These are phyloP conservation scores for Pelagia noctiluca DNA, from an alignment of 30 jellyfish, hydroid and myxozoan genomes.

Conservation along the genomic window DNA sequence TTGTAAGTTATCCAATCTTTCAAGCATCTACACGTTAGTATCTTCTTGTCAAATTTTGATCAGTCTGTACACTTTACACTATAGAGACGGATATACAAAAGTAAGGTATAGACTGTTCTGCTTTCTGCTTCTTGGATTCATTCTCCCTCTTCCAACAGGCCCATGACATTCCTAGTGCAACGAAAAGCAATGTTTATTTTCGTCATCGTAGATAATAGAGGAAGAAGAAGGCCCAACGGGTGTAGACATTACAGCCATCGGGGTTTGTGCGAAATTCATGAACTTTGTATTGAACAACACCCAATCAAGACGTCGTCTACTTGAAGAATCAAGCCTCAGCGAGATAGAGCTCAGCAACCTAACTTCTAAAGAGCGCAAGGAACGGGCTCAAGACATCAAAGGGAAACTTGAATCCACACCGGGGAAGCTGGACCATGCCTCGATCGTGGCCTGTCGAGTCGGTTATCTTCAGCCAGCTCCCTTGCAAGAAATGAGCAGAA, in stretches of 20 bases:
- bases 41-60: too few relatives aligned
- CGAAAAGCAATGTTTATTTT: too few relatives aligned
- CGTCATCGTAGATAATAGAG: slow-evolving; percentile 44
- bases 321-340: slow-evolving; percentile 53
- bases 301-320: slow-evolving; percentile 56
- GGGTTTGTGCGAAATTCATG: slow-evolving; percentile 84
- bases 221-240: slow-evolving; percentile 61
- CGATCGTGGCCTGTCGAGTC: slow-evolving; percentile 85
- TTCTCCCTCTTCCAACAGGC: too few relatives aligned
- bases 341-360: slow-evolving; percentile 34
- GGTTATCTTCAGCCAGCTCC: slow-evolving; percentile 58
- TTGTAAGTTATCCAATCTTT: too few relatives aligned
- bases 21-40: too few relatives aligned
- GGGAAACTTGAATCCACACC: slow-evolving; percentile 59
- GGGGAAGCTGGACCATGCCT: slow-evolving; percentile 94
- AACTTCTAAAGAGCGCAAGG: slow-evolving; percentile 70
- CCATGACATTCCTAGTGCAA: too few relatives aligned
- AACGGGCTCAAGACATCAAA: slow-evolving; percentile 43
- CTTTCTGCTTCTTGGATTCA: too few relatives aligned
- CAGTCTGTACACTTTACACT: too few relatives aligned
- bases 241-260: slow-evolving; percentile 41
- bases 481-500: neutral
- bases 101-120: too few relatives aligned
- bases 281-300: slow-evolving; percentile 75
- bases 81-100: too few relatives aligned